Evolutionary conservation across 2,888 invertebrate species (phyloP), one percentile per base, ranked within the genome.

Genomic region (Gymnocheta viridis): DNA sequence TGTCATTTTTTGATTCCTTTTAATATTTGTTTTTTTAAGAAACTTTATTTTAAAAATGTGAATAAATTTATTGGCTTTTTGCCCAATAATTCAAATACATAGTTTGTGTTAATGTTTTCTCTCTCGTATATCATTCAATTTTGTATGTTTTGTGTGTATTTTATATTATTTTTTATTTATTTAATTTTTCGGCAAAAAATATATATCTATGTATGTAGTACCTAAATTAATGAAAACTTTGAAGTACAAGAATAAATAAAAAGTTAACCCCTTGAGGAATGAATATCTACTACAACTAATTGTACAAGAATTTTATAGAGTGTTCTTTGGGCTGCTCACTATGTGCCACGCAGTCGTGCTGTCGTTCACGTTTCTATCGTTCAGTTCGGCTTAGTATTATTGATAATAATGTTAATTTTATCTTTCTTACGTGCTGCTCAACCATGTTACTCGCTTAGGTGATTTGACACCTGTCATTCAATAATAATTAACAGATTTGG

Each of bases 21-120:
- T 19, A 56, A 60, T 35, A 17, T 19, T 58, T 60, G 66, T 77
- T 29, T 73, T 62, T 67, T 62, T 17, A 47, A 51, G 7, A 29
- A 60, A 32, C 0, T 56, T 66, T 79, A 56, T 73, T 70, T 17
- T 29, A 54, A n/a, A n/a, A 60, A 60, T 41, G 60, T 44, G 47
- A 74, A 38, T 35, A 44, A 80, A 60, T 62, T 62, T 27, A 49
- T 76, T 89, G 89, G 90, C 89, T 82, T 60, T 56, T 74, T 89
- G 90, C 89, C 90, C 87, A 86, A 88, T 86, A 88, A 89, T 88
- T 88, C 87, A 87, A 88, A 88, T 89, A 88, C 3, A n/a, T n/a
- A n/a, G 10, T 32, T 73, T 56, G 54, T 47, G 38, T 24, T 74
- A 47, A 29, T 67, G 32, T 69, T 84, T 38, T 72, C n/a, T 54